Base-by-base conservation (phyloP, 1,140 invertebrate species). In the Macrosteles quadrilineatus region DNA sequence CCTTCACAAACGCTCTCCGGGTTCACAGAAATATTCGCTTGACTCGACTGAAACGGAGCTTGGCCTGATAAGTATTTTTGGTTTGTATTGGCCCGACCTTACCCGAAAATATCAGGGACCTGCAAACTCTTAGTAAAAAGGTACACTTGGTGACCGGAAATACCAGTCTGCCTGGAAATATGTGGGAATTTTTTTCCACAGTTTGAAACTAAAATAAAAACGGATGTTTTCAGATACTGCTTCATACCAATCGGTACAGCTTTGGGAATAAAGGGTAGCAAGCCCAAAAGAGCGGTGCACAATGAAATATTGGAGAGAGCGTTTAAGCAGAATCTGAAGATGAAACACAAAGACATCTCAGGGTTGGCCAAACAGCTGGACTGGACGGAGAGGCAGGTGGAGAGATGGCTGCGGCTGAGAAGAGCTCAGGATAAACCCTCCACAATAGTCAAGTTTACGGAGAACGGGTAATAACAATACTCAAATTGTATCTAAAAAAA, bases 381-480 rank as follows among this genome's bases (percentile, higher is more conserved):
- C 80, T 88, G 92, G 87, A 85, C 86, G n/a, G 92, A 94, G 78
- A 85, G 95, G 65, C 90, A 95, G 80, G 90, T 98, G 65, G 93
- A 97, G 80, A 83, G 94, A 67, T 98, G 96, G 96, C 86, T 96
- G 79, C 85, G 95, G 66, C 83, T 91, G 25, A 85, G 95, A 45
- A 85, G 88, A 68, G 87, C 87, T 55, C 90, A 93, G 80, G 93
- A 95, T 76, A 94, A 90, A 77, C 94, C 94, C 0, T 93, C 92
- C 12, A 94, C 91, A 9, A 82, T 97, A 43, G 87, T 89, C n/a
- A 97, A 97, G 79, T 97, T 97, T 80, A 93, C 91, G 77, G 95
- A 97, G 82, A 94, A 91, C 78, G 86, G 89, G 80, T 88, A 78
- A 77, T 77, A 68, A 32, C 4, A 43, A 12, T 25, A 36, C 53